Percentiles rank a stretch among this genome's conserved stretches.
phyloP scores from a whole-genome alignment of 1,140 invertebrate genomes.

The Idris sp. region DNA sequence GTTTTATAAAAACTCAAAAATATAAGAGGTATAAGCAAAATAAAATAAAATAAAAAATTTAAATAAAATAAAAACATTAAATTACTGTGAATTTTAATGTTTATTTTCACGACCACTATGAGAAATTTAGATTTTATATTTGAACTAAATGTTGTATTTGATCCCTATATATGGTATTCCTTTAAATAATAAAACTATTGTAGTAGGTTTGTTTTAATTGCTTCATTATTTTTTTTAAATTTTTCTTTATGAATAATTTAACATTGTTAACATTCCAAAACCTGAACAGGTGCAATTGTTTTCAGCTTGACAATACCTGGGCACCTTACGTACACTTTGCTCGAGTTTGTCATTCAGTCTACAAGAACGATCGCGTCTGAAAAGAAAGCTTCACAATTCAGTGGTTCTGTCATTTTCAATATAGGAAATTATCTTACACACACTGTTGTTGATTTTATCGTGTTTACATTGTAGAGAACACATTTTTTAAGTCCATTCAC shows the following conservation, averaged over 20 bases:
- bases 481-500: slow-evolving; percentile 56
- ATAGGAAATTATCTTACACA: slow-evolving; percentile 68
- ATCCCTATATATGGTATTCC: too few species aligned
- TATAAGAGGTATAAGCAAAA: too few species aligned
- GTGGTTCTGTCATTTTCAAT: slow-evolving; percentile 67
- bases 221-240: too few species aligned
- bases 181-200: too few species aligned
- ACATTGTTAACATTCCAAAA: slow-evolving; percentile 69
- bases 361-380: slow-evolving; percentile 21
- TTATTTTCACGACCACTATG: too few species aligned
- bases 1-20: too few species aligned
- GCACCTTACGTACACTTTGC: slow-evolving; percentile 72
- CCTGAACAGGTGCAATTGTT: slow-evolving; percentile 74
- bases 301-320: slow-evolving; percentile 69
- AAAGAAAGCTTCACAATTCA: slow-evolving; percentile 61
- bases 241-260: slow-evolving; percentile 71
- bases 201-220: too few species aligned
- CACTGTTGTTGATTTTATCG: slow-evolving; percentile 71
- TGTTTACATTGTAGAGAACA: slow-evolving; percentile 66
- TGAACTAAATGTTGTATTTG: too few species aligned
- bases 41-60: too few species aligned
- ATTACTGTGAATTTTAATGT: too few species aligned
- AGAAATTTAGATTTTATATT: too few species aligned
- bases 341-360: slow-evolving; percentile 65
- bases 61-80: too few species aligned